These are phyloP conservation scores for Dendrolimus houi DNA, from an alignment of 2,888 invertebrate genomes.

Conservation along the genomic window DNA sequence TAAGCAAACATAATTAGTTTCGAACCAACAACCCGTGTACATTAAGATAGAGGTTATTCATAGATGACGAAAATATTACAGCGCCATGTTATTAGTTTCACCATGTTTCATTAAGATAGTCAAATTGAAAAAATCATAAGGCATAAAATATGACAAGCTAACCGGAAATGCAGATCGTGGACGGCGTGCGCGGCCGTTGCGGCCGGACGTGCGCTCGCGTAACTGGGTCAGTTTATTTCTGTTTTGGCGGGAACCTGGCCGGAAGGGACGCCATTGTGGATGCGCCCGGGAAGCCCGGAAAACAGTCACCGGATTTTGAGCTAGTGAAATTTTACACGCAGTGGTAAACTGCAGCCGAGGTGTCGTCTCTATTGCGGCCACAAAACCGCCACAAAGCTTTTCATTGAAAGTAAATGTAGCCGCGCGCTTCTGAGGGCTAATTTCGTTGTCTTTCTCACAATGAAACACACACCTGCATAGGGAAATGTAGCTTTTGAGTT, in stretches of 20 bases:
- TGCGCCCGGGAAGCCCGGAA: slow-evolving; percentile 70
- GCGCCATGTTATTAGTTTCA: slow-evolving; percentile 24
- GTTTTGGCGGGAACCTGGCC: slow-evolving; percentile 75
- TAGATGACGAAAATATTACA: too few relatives aligned
- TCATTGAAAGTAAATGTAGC: slow-evolving; percentile 52
- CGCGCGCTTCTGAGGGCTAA: slow-evolving; percentile 36
- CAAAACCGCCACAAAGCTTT: slow-evolving; percentile 31
- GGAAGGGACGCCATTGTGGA: slow-evolving; percentile 73
- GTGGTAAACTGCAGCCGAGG: slow-evolving; percentile 39
- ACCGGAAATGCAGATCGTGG: slow-evolving; percentile 70
- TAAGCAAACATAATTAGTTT: too few relatives aligned
- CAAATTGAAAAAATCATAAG: slow-evolving; percentile 53
- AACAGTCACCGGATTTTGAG: slow-evolving; percentile 67
- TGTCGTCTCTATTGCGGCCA: slow-evolving; percentile 36
- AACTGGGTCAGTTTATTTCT: slow-evolving; percentile 75
- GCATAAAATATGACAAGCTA: slow-evolving; percentile 66
- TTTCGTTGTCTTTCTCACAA: slow-evolving; percentile 32
- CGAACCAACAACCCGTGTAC: too few relatives aligned
- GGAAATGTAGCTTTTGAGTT: slow-evolving; percentile 43
- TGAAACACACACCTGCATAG: slow-evolving; percentile 27
- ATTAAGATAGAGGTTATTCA: too few relatives aligned
- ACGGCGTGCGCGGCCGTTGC: slow-evolving; percentile 34
- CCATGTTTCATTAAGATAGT: slow-evolving; percentile 29
- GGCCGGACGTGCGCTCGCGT: slow-evolving; percentile 63
- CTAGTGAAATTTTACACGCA: slow-evolving; percentile 65